phyloP scores from a whole-genome alignment of 2,113 vertebrate species.

The Hyaena hyaena region DNA sequence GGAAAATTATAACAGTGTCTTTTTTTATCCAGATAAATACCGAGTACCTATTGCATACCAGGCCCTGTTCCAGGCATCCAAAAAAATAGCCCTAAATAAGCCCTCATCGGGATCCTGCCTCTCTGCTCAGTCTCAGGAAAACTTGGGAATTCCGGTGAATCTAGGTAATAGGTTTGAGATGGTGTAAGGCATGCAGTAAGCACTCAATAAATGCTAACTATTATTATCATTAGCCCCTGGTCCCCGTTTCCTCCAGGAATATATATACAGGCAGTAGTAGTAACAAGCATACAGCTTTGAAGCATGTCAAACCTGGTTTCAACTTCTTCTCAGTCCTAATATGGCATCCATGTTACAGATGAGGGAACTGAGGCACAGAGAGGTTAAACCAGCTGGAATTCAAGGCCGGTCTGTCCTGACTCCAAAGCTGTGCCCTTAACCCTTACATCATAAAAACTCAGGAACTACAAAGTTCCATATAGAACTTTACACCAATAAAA shows the following conservation, averaged over 20 bases:
- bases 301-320: not conserved
- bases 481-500: not conserved
- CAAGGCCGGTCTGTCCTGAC: not conserved
- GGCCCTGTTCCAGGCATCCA: not conserved
- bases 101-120: not conserved
- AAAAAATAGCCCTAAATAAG: not conserved
- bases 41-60: not conserved
- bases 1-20: not conserved
- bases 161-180: not conserved
- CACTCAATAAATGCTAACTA: not conserved
- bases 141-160: not conserved
- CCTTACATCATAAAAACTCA: not conserved
- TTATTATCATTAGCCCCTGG: not conserved
- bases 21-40: not conserved
- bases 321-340: not conserved
- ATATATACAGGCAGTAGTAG: accelerated
- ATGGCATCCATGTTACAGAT: not conserved
- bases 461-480: not conserved
- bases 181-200: not conserved
- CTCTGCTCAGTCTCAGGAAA: not conserved
- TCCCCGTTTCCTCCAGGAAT: not conserved
- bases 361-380: not conserved
- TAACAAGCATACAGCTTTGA: not conserved
- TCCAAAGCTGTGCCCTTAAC: not conserved
- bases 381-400: not conserved